Conservation (phyloP, 2,113 vertebrate genomes). For the Gnathonemus echidnorhynchus region DNA sequence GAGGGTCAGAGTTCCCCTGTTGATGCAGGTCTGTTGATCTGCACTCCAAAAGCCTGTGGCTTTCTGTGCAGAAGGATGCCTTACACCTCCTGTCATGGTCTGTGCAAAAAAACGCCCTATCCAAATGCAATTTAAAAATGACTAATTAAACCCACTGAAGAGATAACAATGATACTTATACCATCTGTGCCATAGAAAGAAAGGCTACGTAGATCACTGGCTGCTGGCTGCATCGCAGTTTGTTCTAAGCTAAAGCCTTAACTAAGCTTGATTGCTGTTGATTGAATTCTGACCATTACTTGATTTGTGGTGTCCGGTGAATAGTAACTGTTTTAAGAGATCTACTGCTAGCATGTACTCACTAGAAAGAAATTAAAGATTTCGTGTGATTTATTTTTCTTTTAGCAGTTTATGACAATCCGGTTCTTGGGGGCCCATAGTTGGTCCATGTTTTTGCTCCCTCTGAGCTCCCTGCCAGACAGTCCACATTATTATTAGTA, state of each 20-base stretch:
- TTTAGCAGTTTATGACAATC: neutral
- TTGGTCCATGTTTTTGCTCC: too few species aligned
- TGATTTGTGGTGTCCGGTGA: neutral
- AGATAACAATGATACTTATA: neutral
- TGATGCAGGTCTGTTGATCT: neutral
- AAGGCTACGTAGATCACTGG: neutral
- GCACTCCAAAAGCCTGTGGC: neutral
- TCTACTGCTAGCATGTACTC: neutral
- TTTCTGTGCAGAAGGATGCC: neutral
- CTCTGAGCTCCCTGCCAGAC: too few species aligned
- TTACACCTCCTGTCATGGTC: neutral
- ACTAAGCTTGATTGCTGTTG: neutral
- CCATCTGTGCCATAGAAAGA: too few species aligned
- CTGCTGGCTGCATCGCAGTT: neutral
- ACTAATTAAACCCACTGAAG: neutral
- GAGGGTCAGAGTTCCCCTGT: neutral
- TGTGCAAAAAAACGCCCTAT: neutral
- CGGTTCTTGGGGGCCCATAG: too few species aligned
- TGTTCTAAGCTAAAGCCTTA: neutral
- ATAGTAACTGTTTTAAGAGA: neutral
- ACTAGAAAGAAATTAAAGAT: neutral
- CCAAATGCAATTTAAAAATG: neutral
- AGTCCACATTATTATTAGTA: too few species aligned
- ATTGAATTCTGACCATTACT: neutral
- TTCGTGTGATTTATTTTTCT: neutral